Conservation (phyloP, 2,797 vertebrate genomes). For the Lepus townsendii region DNA sequence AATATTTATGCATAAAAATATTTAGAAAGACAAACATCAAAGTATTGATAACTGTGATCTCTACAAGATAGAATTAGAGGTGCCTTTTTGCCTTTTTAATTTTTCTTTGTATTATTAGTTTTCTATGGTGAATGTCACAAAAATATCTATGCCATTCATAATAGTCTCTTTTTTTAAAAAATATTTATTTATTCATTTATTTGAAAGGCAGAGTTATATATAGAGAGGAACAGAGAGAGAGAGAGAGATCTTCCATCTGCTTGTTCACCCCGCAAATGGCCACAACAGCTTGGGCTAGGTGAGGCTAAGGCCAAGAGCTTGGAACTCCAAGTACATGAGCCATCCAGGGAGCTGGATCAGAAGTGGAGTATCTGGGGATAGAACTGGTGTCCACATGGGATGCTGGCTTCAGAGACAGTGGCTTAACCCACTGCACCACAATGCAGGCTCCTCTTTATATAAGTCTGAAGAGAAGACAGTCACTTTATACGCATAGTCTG, state of each 20-base stretch:
- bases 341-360: too few species aligned
- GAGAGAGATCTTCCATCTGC: too few species aligned
- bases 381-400: too few species aligned
- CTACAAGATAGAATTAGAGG: not conserved
- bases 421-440: too few species aligned
- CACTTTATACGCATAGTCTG: not conserved
- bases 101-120: not conserved
- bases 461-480: not conserved
- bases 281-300: too few species aligned
- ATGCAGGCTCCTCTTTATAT: not conserved
- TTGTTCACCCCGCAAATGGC: too few species aligned
- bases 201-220: not conserved
- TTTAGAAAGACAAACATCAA: not conserved
- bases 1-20: not conserved
- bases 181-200: not conserved
- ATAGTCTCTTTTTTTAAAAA: not conserved
- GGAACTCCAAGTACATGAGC: too few species aligned
- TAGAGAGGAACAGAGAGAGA: too few species aligned
- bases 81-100: not conserved
- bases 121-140: not conserved
- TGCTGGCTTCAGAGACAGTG: too few species aligned
- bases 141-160: not conserved
- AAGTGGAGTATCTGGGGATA: too few species aligned
- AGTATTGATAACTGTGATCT: not conserved
- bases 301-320: too few species aligned